Base-by-base conservation (phyloP, 1,140 invertebrate genomes). In the Lordiphosa mommai region DNA sequence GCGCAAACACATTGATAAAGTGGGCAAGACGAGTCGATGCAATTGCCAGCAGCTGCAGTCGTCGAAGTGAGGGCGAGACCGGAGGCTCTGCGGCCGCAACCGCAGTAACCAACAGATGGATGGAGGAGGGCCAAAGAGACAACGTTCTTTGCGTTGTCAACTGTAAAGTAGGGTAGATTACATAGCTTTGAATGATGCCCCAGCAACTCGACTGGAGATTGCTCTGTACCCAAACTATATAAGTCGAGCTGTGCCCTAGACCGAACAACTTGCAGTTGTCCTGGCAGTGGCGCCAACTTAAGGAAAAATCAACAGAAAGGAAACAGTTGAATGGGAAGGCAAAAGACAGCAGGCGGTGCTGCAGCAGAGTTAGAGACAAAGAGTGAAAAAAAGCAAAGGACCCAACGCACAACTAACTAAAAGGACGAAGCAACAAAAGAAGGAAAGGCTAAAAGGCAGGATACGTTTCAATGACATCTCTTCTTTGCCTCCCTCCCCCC, bases 81-180 rank as follows among this genome's bases (percentile, higher is more conserved):
- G 36, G 59, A 49, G 16, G 23, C 17, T 46, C 29, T 61, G 36
- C 41, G 50, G 52, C 66, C 66, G 52, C 71, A 82, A 66, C 56
- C 70, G 61, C 71, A 74, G 61, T 66, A 82, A 69, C 55, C 76
- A 43, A 67, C 64, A 63, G 56, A 67, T 52, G 68, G 44, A 6
- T 4, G 20, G 8, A 10, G 23, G 36, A 7, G 34, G 16, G 37
- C 13, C 34, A 36, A 41, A 12, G 43, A 33, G 41, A 50, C 38
- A 34, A 36, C 51, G 47, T 29, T 79, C 49, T 58, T 66, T 79
- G 69, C 65, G 65, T 70, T 80, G 66, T 80, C 70, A 74, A 67
- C 74, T 82, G 77, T 61, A 82, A 82, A 82, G 77, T 69, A 84
- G 77, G 71, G 58, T 84, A 82, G 71, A 84, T 82, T 84, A 76